phyloP scores from a whole-genome alignment of 2,797 vertebrate species.

The Microchirus variegatus region DNA sequence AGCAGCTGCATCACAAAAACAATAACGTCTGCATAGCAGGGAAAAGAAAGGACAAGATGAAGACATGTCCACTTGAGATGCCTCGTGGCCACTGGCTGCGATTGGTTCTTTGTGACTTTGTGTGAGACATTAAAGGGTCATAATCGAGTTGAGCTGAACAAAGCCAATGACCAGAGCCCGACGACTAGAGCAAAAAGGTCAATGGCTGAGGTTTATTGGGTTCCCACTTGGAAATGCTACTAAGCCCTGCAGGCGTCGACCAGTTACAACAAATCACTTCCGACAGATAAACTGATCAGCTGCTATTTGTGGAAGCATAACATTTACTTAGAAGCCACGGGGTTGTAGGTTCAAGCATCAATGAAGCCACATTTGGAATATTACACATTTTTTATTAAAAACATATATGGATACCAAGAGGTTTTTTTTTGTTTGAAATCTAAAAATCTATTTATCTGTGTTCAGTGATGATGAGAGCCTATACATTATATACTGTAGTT shows the following conservation, averaged over 20 bases:
- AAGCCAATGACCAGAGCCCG: constrained; percentile 62
- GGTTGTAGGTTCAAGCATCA: constrained; percentile 55
- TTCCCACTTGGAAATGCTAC: constrained; percentile 75
- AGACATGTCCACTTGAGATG: constrained; percentile 55
- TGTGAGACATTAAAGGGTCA: constrained; percentile 66
- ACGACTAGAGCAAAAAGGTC: constrained; percentile 78
- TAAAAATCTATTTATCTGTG: no score
- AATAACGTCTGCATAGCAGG: constrained; percentile 17
- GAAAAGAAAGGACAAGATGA: constrained; percentile 37
- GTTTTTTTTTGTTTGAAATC: no score
- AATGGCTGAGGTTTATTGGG: constrained; percentile 75
- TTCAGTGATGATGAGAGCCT: background rate
- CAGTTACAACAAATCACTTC: constrained; percentile 76
- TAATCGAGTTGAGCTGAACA: constrained; percentile 78
- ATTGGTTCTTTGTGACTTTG: constrained; percentile 62
- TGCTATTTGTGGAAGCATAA: constrained; percentile 74
- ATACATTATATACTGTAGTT: no score
- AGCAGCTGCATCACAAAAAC: constrained; percentile 13
- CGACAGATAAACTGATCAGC: constrained; percentile 72
- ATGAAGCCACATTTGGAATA: background rate
- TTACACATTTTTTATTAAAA: no score
- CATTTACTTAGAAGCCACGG: constrained; percentile 69
- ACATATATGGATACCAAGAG: no score
- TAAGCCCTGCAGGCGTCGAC: constrained; percentile 65
- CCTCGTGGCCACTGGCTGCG: constrained; percentile 60